phyloP scores from a whole-genome alignment of 2,888 invertebrate genomes.

The Chorisops tibialis region DNA sequence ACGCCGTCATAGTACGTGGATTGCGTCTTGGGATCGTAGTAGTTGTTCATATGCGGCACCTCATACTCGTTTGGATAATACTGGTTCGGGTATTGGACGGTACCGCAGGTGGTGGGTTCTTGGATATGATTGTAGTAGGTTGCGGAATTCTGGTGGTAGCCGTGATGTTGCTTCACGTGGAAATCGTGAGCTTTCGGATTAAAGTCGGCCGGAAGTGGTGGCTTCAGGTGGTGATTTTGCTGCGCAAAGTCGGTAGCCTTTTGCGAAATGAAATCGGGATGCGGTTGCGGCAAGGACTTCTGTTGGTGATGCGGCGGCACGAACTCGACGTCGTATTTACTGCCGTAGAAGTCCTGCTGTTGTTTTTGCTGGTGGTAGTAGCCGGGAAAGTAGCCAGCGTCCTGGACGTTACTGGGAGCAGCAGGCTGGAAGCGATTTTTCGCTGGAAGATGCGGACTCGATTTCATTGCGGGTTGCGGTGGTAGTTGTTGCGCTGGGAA shows the following conservation, averaged over 20 bases:
- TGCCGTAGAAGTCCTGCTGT: constrained; percentile 47
- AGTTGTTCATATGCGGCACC: constrained; percentile 43
- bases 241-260: constrained; percentile 42
- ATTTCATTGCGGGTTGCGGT: constrained; percentile 2
- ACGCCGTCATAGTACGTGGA: constrained; percentile 46
- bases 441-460: constrained; percentile 13
- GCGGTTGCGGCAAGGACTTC: constrained; percentile 29
- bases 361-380: constrained; percentile 40
- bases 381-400: constrained; percentile 45
- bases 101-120: constrained; percentile 36
- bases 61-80: constrained; percentile 43
- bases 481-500: constrained; percentile 24
- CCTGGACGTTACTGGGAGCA: constrained; percentile 29
- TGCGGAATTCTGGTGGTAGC: constrained; percentile 42
- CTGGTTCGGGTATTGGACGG: constrained; percentile 40
- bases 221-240: constrained; percentile 30
- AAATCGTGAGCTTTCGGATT: constrained; percentile 40
- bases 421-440: constrained; percentile 28
- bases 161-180: constrained; percentile 39
- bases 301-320: constrained; percentile 39
- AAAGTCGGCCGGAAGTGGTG: constrained; percentile 36
- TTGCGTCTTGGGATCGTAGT: constrained; percentile 47
- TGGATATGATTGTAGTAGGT: constrained; percentile 45
- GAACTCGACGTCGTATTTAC: constrained; percentile 50
- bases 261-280: constrained; percentile 43